These are phyloP conservation scores for Calliscelio sp. DNA, from an alignment of 2,888 invertebrate species.

Conservation along the genomic window DNA sequence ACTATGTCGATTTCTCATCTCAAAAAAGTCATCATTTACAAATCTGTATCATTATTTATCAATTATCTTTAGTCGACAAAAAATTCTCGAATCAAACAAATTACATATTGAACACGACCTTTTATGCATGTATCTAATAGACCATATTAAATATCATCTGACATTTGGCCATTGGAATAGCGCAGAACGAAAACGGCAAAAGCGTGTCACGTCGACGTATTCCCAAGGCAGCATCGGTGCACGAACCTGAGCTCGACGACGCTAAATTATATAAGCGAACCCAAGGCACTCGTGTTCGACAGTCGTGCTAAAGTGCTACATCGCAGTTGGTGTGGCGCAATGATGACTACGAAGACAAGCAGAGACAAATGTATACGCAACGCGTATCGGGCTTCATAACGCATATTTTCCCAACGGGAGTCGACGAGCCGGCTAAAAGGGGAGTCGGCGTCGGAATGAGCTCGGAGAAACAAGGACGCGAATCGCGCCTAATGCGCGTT, in stretches of 20 bases:
- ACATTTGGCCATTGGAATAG: constrained; percentile 19
- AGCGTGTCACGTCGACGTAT: constrained; percentile 47
- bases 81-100: no score
- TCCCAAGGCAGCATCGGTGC: constrained; percentile 50
- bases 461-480: constrained; percentile 79
- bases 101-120: no score
- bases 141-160: constrained; percentile 3
- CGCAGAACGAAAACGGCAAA: constrained; percentile 33
- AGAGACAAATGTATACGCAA: constrained; percentile 70
- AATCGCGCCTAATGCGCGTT: constrained; percentile 85
- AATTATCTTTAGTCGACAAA: no score
- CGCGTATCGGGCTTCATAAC: constrained; percentile 71
- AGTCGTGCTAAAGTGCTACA: constrained; percentile 72
- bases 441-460: constrained; percentile 75
- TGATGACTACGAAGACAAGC: constrained; percentile 67
- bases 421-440: constrained; percentile 57
- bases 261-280: constrained; percentile 71
- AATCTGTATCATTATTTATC: no score
- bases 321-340: constrained; percentile 58
- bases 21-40: no score
- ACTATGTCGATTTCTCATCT: no score
- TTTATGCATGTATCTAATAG: constrained; percentile 4
- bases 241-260: constrained; percentile 22
- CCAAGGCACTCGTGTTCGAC: constrained; percentile 70
- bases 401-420: constrained; percentile 72